Conservation (phyloP, 2,797 vertebrate genomes). For the Platyrinchus mystaceus region DNA sequence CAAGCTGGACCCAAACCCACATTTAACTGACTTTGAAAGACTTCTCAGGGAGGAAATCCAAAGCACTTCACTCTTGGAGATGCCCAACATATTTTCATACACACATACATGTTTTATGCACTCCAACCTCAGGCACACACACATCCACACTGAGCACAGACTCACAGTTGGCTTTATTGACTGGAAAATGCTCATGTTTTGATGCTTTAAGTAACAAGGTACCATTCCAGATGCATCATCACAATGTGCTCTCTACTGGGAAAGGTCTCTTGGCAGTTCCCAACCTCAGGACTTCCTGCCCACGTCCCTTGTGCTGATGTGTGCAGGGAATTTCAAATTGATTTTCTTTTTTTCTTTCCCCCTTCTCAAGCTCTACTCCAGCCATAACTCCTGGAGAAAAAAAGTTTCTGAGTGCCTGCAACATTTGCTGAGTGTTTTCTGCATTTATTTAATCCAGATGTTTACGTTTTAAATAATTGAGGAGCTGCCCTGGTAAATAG, state of each 20-base stretch:
- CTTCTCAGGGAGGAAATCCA: not conserved
- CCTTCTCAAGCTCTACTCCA: not conserved
- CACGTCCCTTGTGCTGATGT: not conserved
- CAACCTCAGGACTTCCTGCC: not conserved
- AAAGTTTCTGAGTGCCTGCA: not conserved
- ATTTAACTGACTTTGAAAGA: not conserved
- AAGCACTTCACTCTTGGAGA: not conserved
- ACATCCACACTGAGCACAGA: not conserved
- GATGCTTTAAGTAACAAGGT: not conserved
- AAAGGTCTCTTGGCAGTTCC: not conserved
- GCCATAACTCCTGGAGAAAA: not conserved
- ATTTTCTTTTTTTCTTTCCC: too few species aligned
- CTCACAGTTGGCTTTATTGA: not conserved
- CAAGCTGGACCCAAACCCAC: not conserved
- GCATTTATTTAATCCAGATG: constrained; percentile 64
- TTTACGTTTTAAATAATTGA: constrained; percentile 69
- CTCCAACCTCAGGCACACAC: not conserved
- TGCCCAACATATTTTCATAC: not conserved
- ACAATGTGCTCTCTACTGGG: not conserved
- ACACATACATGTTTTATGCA: not conserved
- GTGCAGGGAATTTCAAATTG: not conserved
- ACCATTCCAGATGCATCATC: not conserved
- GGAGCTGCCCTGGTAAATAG: constrained; percentile 50
- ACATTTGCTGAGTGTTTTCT: constrained; percentile 42
- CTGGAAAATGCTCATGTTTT: not conserved